phyloP scores from a whole-genome alignment of 2,888 invertebrate genomes.

The Xanthia togata region DNA sequence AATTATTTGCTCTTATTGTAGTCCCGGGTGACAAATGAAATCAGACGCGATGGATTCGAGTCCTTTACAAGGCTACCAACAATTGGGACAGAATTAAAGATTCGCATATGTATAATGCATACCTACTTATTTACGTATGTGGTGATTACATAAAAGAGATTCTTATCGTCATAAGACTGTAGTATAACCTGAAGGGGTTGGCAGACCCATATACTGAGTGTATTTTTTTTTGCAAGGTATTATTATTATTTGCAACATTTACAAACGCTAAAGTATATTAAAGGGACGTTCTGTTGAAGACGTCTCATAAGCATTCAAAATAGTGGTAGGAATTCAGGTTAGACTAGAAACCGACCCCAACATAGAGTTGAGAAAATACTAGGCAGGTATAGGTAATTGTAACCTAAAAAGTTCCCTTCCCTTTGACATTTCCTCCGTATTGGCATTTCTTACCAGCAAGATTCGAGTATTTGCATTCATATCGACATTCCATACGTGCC shows the following conservation, averaged over 20 bases:
- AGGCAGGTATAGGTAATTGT: not conserved
- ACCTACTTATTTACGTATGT: not conserved
- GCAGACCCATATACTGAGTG: not conserved
- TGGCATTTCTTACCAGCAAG: not conserved
- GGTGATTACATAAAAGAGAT: not conserved
- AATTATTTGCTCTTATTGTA: conserved; percentile 53
- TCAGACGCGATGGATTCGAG: conserved; percentile 46
- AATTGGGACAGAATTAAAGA: conserved; percentile 53
- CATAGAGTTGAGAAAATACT: not conserved
- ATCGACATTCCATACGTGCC: not conserved
- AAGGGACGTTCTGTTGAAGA: not conserved
- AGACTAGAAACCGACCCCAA: not conserved
- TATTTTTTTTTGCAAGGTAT: not conserved
- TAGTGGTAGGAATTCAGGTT: no score
- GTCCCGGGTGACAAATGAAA: conserved; percentile 55
- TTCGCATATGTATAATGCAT: not conserved
- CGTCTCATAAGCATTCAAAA: no score
- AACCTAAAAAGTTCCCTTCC: not conserved
- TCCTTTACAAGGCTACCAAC: conserved; percentile 61
- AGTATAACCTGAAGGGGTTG: not conserved
- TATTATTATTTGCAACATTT: no score
- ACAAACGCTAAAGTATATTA: not conserved
- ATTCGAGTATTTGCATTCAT: not conserved
- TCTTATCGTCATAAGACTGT: not conserved
- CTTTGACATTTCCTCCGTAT: not conserved